Evolutionary conservation across 2,888 invertebrate genomes (phyloP), one percentile per base, ranked within the genome.

Genomic region (Ophion obscuratus): DNA sequence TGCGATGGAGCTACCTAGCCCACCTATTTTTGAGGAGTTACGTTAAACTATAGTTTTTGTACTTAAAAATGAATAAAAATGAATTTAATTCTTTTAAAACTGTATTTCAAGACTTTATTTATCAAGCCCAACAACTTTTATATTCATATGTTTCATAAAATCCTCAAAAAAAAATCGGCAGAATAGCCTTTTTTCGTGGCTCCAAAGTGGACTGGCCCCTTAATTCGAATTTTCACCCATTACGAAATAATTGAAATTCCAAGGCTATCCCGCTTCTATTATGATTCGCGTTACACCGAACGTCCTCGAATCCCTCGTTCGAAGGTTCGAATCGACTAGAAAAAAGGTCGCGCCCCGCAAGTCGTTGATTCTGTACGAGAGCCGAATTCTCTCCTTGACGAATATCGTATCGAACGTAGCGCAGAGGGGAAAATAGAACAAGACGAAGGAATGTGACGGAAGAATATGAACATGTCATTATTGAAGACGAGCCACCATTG

Each of bases 401-500:
- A 4, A 70, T 11, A 17, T 27, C 17, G 27, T 53, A 7, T 57
- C 31, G 20, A 27, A 27, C 27, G 9, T 20, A 20, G n/a, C 2
- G 47, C 14, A 31, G 17, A 59, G 24, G 40, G 20, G n/a, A 61
- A 47, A 11, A 36, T 44, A 61, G 20, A 59, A 66, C 24, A 5
- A 57, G 68, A 7, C 31, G 61, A 64, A 67, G 57, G 80, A 40
- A 64, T 76, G 73, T 68, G 68, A 78, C 62, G 14, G 64, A 66
- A 70, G 76, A 83, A 59, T 57, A 62, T 77, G 70, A 24, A 64
- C 31, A 64, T 67, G 14, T 66, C 36, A 71, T 17, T 20, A 83
- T 81, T 86, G 77, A 83, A 84, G 67, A 86, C 57, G 73, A 77
- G 53, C 59, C 70, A 64, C 59, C 67, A 73, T 87, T 73, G 59